Conservation (phyloP, 2,888 invertebrate species). For the Gastracanthus pulcherrimus region DNA sequence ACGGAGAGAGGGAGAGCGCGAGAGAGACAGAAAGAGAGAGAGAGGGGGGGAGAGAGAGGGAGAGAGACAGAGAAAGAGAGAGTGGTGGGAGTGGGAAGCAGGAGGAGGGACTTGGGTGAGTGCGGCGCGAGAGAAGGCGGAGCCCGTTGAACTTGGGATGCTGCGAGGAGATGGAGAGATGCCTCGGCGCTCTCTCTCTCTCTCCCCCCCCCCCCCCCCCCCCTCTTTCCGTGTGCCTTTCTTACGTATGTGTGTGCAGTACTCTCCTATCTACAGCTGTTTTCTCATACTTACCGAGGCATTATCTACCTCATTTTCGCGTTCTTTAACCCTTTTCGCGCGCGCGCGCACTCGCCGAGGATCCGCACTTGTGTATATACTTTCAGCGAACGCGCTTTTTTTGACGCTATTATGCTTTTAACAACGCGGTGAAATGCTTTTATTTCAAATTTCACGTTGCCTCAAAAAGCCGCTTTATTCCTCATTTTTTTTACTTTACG, state of each 20-base stretch:
- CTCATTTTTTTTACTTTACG: too few species aligned
- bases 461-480: too few species aligned
- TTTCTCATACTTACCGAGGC: not conserved
- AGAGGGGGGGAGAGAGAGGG: constrained; percentile 43
- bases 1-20: constrained; percentile 55
- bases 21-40: too few species aligned
- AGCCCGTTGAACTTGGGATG: constrained; percentile 70
- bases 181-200: constrained; percentile 15
- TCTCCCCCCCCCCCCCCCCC: not conserved
- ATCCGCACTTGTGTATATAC: too few species aligned
- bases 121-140: constrained; percentile 67
- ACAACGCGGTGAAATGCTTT: too few species aligned
- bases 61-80: constrained; percentile 46
- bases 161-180: constrained; percentile 68
- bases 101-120: constrained; percentile 50
- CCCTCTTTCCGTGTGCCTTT: not conserved
- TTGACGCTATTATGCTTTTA: too few species aligned
- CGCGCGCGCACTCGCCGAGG: not conserved
- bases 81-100: constrained; percentile 47
- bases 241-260: not conserved
- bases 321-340: not conserved
- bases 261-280: not conserved
- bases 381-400: too few species aligned
- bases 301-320: not conserved
- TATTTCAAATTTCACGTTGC: too few species aligned